Conservation (phyloP, 2,113 vertebrate genomes). For the Anhinga rufa region DNA sequence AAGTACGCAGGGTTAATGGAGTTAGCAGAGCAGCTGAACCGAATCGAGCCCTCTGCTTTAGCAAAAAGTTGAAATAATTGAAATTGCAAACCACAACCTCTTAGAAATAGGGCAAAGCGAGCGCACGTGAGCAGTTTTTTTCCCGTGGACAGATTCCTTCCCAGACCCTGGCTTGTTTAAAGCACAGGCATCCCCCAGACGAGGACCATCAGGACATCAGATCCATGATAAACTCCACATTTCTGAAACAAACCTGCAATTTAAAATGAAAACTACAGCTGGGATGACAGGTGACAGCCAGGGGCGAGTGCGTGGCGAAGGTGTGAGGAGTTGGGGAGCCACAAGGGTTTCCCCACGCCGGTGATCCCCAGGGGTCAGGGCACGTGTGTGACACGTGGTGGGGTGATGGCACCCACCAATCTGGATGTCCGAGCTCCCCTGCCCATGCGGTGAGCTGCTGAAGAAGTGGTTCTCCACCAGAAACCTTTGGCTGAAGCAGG, state of each 20-base stretch:
- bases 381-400: accelerated
- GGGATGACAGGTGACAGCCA: background rate
- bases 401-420: background rate
- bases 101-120: accelerated
- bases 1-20: background rate
- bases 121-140: accelerated
- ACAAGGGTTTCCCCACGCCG: background rate
- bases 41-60: background rate
- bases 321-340: background rate
- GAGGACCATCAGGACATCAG: background rate
- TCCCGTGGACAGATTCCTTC: background rate
- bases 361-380: too few relatives aligned
- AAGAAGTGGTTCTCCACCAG: background rate
- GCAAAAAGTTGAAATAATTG: background rate
- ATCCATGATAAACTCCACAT: background rate
- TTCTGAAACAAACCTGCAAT: background rate
- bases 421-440: background rate
- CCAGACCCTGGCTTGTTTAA: background rate
- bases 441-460: accelerated
- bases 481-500: background rate
- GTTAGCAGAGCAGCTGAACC: background rate
- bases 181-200: accelerated
- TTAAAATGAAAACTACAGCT: background rate
- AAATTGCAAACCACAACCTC: background rate
- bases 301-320: background rate